A percentile compares a stretch with the other conserved stretches of the same genome.
Conservation (phyloP, 1,140 invertebrate genomes). For the Ceratosolen solmsi region DNA sequence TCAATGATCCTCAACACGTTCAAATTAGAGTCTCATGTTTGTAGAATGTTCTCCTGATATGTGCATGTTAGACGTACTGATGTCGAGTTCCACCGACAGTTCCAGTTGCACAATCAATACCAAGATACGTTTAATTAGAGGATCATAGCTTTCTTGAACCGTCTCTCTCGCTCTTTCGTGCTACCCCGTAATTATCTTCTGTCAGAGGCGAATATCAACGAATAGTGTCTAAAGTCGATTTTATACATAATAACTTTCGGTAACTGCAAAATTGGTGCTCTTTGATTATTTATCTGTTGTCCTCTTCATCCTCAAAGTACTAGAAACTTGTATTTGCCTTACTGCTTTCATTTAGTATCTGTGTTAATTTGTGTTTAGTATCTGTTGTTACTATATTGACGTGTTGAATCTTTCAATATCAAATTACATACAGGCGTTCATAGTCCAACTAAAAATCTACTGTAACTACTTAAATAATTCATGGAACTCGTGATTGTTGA, state of each 20-base stretch:
- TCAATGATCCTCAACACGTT: slow-evolving; percentile 50
- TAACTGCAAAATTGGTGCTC: slow-evolving; percentile 53
- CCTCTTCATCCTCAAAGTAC: slow-evolving; percentile 36
- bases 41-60: slow-evolving; percentile 23
- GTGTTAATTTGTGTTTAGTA: background rate
- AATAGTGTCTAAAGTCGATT: slow-evolving; percentile 16
- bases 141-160: slow-evolving; percentile 53
- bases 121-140: slow-evolving; percentile 66
- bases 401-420: no score
- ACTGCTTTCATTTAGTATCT: background rate
- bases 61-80: background rate
- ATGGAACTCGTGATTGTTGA: no score
- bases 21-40: slow-evolving; percentile 60
- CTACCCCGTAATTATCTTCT: slow-evolving; percentile 25
- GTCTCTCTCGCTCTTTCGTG: background rate
- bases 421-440: no score
- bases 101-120: slow-evolving; percentile 57
- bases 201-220: background rate
- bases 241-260: background rate
- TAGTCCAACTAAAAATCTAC: slow-evolving; percentile 40
- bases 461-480: slow-evolving; percentile 34
- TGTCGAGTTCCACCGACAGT: background rate
- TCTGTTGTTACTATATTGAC: background rate
- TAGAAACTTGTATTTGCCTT: background rate
- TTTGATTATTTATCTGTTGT: slow-evolving; percentile 8